A percentile compares a stretch with the other conserved stretches of the same genome.
phyloP scores from a whole-genome alignment of 2,888 invertebrate genomes.

The Polietes domitor region DNA sequence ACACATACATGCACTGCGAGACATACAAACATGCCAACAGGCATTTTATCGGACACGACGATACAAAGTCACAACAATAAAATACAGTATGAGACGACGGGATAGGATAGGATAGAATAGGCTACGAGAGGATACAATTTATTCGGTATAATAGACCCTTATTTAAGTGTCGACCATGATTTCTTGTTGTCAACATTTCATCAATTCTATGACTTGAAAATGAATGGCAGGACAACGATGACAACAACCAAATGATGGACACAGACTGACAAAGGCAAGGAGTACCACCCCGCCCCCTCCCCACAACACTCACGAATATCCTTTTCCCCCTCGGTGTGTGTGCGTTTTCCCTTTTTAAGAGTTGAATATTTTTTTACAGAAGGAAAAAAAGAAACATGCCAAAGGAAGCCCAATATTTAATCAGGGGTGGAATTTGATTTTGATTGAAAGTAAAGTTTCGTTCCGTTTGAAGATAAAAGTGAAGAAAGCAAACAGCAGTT shows the following conservation, averaged over 20 bases:
- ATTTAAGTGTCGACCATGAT: conserved; percentile 37
- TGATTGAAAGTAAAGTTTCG: conserved; percentile 17
- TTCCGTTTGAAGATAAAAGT: not conserved
- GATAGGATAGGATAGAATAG: not conserved
- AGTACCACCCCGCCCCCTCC: too few relatives aligned
- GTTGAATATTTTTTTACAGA: not conserved
- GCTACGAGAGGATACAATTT: not conserved
- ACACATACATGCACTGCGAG: not conserved
- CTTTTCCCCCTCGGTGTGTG: not conserved
- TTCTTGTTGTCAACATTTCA: conserved; percentile 39
- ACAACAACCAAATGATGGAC: conserved; percentile 26
- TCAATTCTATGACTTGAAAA: conserved; percentile 30
- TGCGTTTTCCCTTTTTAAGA: too few relatives aligned
- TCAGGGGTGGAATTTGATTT: conserved; percentile 42
- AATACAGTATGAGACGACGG: not conserved
- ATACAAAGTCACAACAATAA: conserved; percentile 21
- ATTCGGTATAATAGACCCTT: conserved; percentile 7
- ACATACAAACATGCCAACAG: not conserved
- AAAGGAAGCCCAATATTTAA: conserved; percentile 12
- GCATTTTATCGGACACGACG: not conserved
- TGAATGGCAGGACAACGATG: conserved; percentile 11
- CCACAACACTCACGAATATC: conserved; percentile 4
- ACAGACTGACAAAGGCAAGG: too few relatives aligned
- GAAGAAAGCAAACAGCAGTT: not conserved
- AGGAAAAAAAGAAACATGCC: not conserved